Conservation (phyloP, 35 echinoderm and acorn worm genomes). For the Apostichopus parvimensis region DNA sequence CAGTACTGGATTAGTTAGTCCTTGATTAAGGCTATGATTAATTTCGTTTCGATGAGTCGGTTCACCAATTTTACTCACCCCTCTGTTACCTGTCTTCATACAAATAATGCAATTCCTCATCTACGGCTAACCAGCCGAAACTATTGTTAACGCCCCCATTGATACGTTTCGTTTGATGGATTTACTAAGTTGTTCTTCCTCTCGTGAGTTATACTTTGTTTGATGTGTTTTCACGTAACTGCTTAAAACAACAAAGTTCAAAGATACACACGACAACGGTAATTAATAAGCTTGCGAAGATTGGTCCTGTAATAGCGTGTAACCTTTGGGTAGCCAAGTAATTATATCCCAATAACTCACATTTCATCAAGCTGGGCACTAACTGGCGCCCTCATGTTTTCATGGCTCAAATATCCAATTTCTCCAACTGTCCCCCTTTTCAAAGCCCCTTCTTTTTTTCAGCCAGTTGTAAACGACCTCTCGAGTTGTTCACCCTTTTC, state of each 20-base stretch:
- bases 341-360: slow-evolving; percentile 10
- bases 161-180: too few species aligned
- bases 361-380: slow-evolving; percentile 30
- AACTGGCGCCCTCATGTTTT: slow-evolving; percentile 6
- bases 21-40: too few species aligned
- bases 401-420: not conserved
- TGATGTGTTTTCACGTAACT: not conserved
- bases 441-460: not conserved
- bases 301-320: not conserved
- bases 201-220: too few species aligned
- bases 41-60: too few species aligned
- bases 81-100: too few species aligned
- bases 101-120: too few species aligned
- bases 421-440: not conserved
- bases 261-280: not conserved
- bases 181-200: too few species aligned
- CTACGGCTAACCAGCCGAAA: too few species aligned
- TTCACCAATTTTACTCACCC: too few species aligned
- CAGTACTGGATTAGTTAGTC: too few species aligned
- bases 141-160: too few species aligned
- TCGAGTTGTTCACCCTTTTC: not conserved
- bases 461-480: not conserved
- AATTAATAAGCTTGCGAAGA: not conserved
- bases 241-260: not conserved
- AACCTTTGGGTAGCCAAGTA: not conserved